These are phyloP conservation scores for Vandiemenella viatica DNA, from an alignment of 2,888 invertebrate species.

Conservation along the genomic window DNA sequence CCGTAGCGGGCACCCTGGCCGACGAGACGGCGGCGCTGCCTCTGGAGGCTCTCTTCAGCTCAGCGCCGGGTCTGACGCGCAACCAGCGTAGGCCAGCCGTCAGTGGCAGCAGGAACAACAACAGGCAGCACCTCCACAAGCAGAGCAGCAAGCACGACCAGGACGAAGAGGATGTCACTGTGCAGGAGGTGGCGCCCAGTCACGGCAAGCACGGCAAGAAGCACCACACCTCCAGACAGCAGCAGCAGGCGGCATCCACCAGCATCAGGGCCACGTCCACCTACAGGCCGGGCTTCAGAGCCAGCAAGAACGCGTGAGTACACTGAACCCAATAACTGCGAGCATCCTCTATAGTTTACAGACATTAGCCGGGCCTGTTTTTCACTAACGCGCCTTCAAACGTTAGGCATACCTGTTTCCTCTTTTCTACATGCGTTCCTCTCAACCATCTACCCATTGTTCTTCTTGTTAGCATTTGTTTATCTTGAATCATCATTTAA, in stretches of 20 bases:
- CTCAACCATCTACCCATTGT: no score
- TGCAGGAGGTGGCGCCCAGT: neutral
- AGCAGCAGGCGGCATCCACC: no score
- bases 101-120: neutral
- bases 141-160: conserved; percentile 23
- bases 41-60: conserved; percentile 38
- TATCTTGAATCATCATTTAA: no score
- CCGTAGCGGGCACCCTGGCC: conserved; percentile 34
- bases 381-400: no score
- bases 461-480: no score
- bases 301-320: neutral
- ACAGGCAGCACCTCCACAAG: conserved; percentile 5
- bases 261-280: neutral
- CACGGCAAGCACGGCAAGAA: neutral
- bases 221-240: neutral
- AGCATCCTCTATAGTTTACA: no score
- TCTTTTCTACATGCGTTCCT: no score
- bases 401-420: no score
- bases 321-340: no score
- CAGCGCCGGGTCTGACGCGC: conserved; percentile 19
- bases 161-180: conserved; percentile 17
- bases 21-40: conserved; percentile 39
- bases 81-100: neutral
- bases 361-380: no score
- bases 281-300: neutral